These are phyloP conservation scores for Embidobia sp. DNA, from an alignment of 2,888 invertebrate genomes.

Conservation along the genomic window DNA sequence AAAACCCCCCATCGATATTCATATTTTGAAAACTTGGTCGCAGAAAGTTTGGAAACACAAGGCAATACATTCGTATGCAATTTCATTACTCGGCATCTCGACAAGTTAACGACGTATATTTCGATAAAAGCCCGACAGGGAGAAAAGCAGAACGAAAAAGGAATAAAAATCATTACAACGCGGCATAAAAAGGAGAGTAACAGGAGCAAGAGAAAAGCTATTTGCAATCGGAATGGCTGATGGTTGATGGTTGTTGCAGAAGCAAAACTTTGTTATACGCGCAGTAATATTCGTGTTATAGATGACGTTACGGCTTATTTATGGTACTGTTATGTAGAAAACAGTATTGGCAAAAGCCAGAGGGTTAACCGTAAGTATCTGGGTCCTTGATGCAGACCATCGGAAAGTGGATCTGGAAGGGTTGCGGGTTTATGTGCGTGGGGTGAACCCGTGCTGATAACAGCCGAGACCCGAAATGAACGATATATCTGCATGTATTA, in stretches of 20 bases:
- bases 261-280: constrained; percentile 3
- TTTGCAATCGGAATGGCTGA: too few relatives aligned
- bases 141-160: too few relatives aligned
- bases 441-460: constrained; percentile 43
- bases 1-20: too few relatives aligned
- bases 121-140: too few relatives aligned
- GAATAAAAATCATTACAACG: too few relatives aligned
- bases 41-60: too few relatives aligned
- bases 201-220: too few relatives aligned
- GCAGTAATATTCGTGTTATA: background rate
- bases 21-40: too few relatives aligned
- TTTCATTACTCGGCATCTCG: too few relatives aligned
- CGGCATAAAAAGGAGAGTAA: too few relatives aligned
- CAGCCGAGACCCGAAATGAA: constrained; percentile 6
- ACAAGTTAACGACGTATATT: too few relatives aligned
- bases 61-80: too few relatives aligned
- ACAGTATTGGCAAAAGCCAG: constrained; percentile 34
- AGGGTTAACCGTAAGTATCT: constrained; percentile 36
- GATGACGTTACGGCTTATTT: constrained; percentile 16
- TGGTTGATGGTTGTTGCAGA: background rate
- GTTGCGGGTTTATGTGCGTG: constrained; percentile 35
- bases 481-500: constrained; percentile 12
- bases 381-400: constrained; percentile 28
- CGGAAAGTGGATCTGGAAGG: constrained; percentile 41
- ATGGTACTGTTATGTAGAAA: constrained; percentile 34